These are phyloP conservation scores for Agonopterix heracliana DNA, from an alignment of 2,888 invertebrate species.

Conservation along the genomic window DNA sequence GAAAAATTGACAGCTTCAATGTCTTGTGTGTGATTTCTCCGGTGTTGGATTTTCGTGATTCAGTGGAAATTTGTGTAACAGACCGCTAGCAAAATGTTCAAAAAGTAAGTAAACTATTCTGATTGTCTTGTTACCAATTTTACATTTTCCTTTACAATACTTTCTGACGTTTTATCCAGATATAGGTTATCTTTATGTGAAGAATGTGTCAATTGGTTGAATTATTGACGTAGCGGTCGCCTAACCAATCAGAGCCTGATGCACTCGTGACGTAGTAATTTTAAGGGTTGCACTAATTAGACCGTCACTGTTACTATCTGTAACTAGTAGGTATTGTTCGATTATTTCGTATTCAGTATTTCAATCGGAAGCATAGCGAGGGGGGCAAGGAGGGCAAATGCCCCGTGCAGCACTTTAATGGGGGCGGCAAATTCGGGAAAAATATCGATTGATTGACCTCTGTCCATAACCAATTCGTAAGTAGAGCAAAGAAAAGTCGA, in stretches of 20 bases:
- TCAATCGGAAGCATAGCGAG: too few species aligned
- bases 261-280: background rate
- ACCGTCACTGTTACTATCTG: too few species aligned
- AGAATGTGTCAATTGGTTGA: conserved; percentile 24
- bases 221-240: conserved; percentile 27
- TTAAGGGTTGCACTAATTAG: too few species aligned
- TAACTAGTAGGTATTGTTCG: too few species aligned
- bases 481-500: too few species aligned
- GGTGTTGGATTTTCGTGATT: conserved; percentile 8
- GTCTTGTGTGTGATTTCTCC: conserved; percentile 4
- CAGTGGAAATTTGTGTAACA: background rate
- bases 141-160: background rate
- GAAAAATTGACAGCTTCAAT: conserved; percentile 6
- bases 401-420: too few species aligned
- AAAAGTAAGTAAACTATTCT: conserved; percentile 57
- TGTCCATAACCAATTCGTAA: too few species aligned
- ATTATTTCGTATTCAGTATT: too few species aligned
- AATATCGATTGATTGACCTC: too few species aligned
- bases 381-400: too few species aligned
- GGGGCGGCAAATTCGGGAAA: too few species aligned
- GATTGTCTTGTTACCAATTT: background rate
- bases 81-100: conserved; percentile 50
- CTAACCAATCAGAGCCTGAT: conserved; percentile 27
- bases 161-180: conserved; percentile 1
- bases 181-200: conserved; percentile 35